Conservation (phyloP, 2,888 invertebrate genomes). For the Drosophila borborema region DNA sequence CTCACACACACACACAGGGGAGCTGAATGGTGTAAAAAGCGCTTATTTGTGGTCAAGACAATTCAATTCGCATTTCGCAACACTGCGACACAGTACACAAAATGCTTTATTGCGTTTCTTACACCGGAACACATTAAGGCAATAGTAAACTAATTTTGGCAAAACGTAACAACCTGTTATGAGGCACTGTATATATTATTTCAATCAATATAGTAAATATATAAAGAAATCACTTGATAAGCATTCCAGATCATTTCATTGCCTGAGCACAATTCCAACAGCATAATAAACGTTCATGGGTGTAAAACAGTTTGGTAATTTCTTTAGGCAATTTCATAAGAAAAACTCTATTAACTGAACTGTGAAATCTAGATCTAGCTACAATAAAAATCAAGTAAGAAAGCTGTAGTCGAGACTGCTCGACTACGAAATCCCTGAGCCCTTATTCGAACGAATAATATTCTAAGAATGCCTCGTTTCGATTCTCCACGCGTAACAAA, state of each 20-base stretch:
- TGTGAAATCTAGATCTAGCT: too few species aligned
- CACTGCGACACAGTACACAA: constrained; percentile 19
- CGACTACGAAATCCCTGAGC: too few species aligned
- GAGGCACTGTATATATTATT: not conserved
- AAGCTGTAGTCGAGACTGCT: too few species aligned
- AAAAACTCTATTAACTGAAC: too few species aligned
- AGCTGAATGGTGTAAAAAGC: constrained; percentile 23
- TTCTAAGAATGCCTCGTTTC: too few species aligned
- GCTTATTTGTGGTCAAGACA: constrained; percentile 66
- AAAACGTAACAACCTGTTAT: not conserved
- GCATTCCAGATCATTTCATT: not conserved
- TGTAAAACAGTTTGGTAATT: too few species aligned
- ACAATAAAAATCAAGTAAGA: too few species aligned
- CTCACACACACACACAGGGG: not conserved
- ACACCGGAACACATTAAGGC: not conserved
- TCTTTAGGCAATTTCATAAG: too few species aligned
- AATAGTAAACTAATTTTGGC: constrained; percentile 2
- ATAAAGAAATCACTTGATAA: not conserved
- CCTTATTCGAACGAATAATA: too few species aligned
- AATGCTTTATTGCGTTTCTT: constrained; percentile 25
- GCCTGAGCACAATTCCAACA: too few species aligned
- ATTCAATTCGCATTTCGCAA: constrained; percentile 67
- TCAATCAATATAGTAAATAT: not conserved
- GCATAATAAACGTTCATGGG: too few species aligned
- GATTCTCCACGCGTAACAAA: too few species aligned